These are phyloP conservation scores for Nerophis lumbriciformis DNA, from an alignment of 2,113 vertebrate species.

Conservation along the genomic window DNA sequence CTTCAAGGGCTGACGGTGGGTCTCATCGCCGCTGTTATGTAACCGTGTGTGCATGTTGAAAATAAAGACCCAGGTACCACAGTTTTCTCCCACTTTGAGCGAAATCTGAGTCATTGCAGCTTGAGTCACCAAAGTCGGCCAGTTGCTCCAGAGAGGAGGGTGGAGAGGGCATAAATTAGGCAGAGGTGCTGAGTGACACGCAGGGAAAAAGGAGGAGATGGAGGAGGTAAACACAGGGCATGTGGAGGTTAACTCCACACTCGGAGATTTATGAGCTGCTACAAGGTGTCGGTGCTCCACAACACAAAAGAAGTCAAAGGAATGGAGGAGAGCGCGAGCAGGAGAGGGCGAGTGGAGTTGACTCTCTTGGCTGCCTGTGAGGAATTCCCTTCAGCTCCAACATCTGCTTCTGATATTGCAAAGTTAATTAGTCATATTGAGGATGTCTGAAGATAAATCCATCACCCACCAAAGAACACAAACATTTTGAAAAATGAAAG, in stretches of 20 bases:
- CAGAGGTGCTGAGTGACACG: conserved; percentile 61
- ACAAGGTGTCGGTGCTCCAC: conserved; percentile 50
- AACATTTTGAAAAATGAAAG: conserved; percentile 99
- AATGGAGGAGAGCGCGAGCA: conserved; percentile 10
- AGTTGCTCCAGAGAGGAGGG: conserved; percentile 36
- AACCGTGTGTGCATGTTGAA: too few species aligned
- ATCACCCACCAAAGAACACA: conserved; percentile 96
- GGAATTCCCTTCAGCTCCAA: conserved; percentile 85
- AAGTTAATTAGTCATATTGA: conserved; percentile 99
- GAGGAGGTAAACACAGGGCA: conserved; percentile 63
- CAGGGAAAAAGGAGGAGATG: conserved; percentile 39
- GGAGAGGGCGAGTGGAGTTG: conserved; percentile 26
- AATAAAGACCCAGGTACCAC: too few species aligned
- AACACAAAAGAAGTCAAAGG: conserved; percentile 6
- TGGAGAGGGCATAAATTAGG: conserved; percentile 54
- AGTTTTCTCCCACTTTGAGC: conserved; percentile 39
- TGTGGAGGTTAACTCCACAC: conserved; percentile 62
- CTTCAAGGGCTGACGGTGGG: too few species aligned
- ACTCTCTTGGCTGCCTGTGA: conserved; percentile 73
- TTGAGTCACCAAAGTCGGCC: conserved; percentile 43
- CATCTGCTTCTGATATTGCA: conserved; percentile 99
- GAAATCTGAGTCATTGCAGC: conserved; percentile 31
- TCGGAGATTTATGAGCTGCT: conserved; percentile 62
- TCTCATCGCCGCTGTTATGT: too few species aligned
- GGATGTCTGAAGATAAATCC: conserved; percentile 97